Percentiles rank a stretch among this genome's conserved stretches.
Evolutionary conservation across 2,113 vertebrate species (phyloP).

Genomic region (Ameiurus melas): DNA sequence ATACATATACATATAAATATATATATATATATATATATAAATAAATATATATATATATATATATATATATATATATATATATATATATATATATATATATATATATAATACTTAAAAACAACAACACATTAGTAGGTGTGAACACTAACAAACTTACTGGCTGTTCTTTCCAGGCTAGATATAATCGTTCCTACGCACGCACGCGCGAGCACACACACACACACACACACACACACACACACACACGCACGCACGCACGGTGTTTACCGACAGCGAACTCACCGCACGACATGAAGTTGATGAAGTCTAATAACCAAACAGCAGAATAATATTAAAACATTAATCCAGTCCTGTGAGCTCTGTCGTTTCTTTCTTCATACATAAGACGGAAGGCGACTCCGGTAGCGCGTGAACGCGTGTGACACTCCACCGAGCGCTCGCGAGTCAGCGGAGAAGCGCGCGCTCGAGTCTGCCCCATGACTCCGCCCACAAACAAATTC

Average conservation of each 20-base stretch:
- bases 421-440: neutral
- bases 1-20: no score
- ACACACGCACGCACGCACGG: neutral
- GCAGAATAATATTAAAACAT: neutral
- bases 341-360: neutral
- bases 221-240: neutral
- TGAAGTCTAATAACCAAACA: neutral
- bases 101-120: neutral
- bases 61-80: no score
- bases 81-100: neutral
- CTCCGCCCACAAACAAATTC: neutral
- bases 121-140: neutral
- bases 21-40: no score
- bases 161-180: neutral
- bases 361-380: no score
- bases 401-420: neutral
- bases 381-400: neutral
- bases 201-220: neutral
- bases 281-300: slow-evolving; percentile 9
- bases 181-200: neutral
- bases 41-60: neutral
- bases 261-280: slow-evolving; percentile 10
- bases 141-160: neutral
- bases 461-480: neutral
- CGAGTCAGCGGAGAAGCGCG: slow-evolving; percentile 1